Percentiles rank a stretch among this genome's conserved stretches.
phyloP scores from a whole-genome alignment of 2,113 vertebrate genomes.

The Xiphophorus couchianus region DNA sequence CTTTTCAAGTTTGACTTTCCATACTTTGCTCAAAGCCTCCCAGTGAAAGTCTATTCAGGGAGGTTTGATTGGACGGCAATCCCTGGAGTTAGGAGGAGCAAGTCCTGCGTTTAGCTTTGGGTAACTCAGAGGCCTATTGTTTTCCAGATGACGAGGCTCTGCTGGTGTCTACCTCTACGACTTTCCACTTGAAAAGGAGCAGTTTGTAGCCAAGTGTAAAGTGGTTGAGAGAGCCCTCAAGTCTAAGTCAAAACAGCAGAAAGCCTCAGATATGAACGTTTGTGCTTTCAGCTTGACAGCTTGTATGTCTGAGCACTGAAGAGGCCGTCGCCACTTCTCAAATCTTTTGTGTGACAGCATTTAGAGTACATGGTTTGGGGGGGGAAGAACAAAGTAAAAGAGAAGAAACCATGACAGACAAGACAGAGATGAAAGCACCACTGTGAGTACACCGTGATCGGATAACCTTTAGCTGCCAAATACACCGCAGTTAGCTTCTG shows the following conservation, averaged over 20 bases:
- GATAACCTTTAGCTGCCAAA: not conserved
- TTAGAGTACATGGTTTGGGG: not conserved
- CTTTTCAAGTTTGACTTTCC: too few species aligned
- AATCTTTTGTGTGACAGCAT: not conserved
- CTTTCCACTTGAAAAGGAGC: not conserved
- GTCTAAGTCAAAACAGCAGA: too few species aligned
- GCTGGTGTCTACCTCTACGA: not conserved
- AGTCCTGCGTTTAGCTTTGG: not conserved
- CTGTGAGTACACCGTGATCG: not conserved
- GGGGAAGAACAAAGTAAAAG: too few species aligned
- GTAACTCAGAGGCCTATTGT: not conserved
- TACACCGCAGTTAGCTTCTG: not conserved
- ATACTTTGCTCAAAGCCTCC: too few species aligned
- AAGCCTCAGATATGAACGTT: not conserved
- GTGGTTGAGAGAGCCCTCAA: too few species aligned
- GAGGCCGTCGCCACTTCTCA: not conserved
- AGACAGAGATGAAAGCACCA: not conserved
- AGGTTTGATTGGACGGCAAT: too few species aligned
- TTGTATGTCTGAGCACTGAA: not conserved
- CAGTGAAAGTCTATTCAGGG: too few species aligned
- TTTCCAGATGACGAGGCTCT: not conserved
- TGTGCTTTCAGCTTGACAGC: not conserved
- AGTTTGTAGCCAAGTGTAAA: not conserved
- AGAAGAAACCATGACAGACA: not conserved
- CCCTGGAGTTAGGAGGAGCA: not conserved